Evolutionary conservation across 1,140 invertebrate genomes (phyloP).

Genomic region (Drosophila tani): DNA sequence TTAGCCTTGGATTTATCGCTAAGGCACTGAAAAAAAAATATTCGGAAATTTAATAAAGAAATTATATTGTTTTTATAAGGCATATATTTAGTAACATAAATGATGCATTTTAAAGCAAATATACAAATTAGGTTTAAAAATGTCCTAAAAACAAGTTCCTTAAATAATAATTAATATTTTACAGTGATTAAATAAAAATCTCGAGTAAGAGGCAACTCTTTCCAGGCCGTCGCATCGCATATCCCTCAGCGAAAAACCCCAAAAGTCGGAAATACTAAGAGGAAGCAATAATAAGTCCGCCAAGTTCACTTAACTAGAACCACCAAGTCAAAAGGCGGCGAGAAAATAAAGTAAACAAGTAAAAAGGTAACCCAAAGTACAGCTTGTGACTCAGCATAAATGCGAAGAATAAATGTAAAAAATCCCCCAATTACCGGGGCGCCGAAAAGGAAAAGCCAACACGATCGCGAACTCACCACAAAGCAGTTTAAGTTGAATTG

Average conservation of each 20-base stretch:
- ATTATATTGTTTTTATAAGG: background rate
- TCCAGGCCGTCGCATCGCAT: slow-evolving; percentile 40
- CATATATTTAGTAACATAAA: background rate
- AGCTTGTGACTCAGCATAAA: slow-evolving; percentile 45
- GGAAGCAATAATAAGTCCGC: slow-evolving; percentile 44
- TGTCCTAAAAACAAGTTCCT: background rate
- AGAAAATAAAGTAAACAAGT: slow-evolving; percentile 11
- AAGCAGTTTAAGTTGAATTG: slow-evolving; percentile 30
- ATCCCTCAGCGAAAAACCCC: slow-evolving; percentile 61
- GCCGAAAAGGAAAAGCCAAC: slow-evolving; percentile 57
- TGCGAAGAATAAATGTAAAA: slow-evolving; percentile 32
- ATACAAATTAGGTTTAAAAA: background rate
- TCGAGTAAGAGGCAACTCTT: slow-evolving; percentile 15
- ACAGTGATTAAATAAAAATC: background rate
- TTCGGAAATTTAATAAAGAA: background rate
- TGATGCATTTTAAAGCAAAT: background rate
- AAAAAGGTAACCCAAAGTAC: slow-evolving; percentile 29
- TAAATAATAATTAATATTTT: background rate
- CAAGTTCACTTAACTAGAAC: slow-evolving; percentile 56
- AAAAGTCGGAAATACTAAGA: slow-evolving; percentile 46
- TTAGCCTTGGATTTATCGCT: slow-evolving; percentile 30
- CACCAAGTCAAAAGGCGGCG: slow-evolving; percentile 14
- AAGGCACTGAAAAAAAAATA: background rate
- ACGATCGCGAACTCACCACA: slow-evolving; percentile 50
- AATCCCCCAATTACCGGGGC: slow-evolving; percentile 29